Evolutionary conservation across 2,797 vertebrate genomes (phyloP).

Genomic region (Smutsia gigantea): DNA sequence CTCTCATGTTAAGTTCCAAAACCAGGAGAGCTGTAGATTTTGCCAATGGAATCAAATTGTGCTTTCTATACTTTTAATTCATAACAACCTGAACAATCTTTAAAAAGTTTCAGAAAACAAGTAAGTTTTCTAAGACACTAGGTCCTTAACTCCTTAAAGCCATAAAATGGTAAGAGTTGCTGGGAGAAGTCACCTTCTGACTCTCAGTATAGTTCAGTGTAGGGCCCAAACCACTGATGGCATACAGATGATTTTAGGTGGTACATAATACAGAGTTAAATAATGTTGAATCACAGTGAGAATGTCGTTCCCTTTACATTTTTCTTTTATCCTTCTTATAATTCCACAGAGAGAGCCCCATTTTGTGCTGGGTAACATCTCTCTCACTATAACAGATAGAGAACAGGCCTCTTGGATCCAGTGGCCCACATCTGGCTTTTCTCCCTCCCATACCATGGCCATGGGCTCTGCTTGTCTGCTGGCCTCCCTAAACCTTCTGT

Average conservation of each 20-base stretch:
- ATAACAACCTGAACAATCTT: slow-evolving; percentile 39
- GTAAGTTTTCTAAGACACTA: not conserved
- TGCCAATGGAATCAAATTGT: slow-evolving; percentile 55
- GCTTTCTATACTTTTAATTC: slow-evolving; percentile 36
- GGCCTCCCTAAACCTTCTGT: not conserved
- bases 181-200: not conserved
- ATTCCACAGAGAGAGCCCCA: not conserved
- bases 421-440: not conserved
- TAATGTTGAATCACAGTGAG: not conserved
- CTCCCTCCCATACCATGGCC: not conserved
- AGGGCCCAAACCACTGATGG: not conserved
- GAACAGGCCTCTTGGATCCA: not conserved
- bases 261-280: not conserved
- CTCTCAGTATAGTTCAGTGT: not conserved
- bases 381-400: not conserved
- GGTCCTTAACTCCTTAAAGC: slow-evolving; percentile 8
- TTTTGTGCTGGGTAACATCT: not conserved
- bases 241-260: not conserved
- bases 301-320: not conserved
- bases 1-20: slow-evolving; percentile 40
- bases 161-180: not conserved
- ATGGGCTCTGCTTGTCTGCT: not conserved
- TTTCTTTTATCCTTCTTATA: not conserved
- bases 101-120: slow-evolving; percentile 19
- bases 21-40: not conserved